phyloP scores from a whole-genome alignment of 2,888 invertebrate species.

The Rapana venosa region DNA sequence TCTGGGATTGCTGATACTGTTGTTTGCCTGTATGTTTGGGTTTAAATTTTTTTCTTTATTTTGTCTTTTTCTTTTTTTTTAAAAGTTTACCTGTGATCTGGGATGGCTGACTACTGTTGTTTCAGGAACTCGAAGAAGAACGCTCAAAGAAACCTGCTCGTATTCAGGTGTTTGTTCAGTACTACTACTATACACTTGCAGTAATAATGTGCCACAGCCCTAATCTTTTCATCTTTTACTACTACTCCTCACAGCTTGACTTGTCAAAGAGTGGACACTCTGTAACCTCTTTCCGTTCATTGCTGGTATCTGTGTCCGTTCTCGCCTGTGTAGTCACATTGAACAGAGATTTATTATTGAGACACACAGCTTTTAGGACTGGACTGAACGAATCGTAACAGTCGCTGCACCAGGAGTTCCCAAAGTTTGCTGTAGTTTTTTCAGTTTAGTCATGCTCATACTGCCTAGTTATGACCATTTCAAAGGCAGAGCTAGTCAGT shows the following conservation, averaged over 20 bases:
- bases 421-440: no score
- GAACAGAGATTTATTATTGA: no score
- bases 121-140: constrained; percentile 70
- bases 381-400: no score
- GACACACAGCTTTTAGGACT: no score
- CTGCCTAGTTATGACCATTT: no score
- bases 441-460: no score
- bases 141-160: constrained; percentile 69
- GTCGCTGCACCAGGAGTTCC: no score
- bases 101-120: constrained; percentile 22
- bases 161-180: constrained; percentile 60
- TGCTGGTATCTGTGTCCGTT: neutral
- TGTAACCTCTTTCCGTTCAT: neutral
- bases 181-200: neutral
- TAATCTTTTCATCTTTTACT: neutral
- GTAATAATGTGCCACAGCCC: neutral
- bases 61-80: no score
- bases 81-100: no score
- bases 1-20: no score
- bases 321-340: neutral
- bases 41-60: no score
- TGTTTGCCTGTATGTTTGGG: neutral
- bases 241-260: neutral
- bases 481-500: no score
- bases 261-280: neutral